These are phyloP conservation scores for Rattus norvegicus DNA, from an alignment of 2,113 vertebrate species.

Conservation along the genomic window GRCr8 NC_086031.1:76321001-76321500, in stretches of 20 bases:
- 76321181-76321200: neutral
- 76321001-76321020: neutral
- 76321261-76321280: neutral
- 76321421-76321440: neutral
- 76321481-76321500: neutral
- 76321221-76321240: neutral
- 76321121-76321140: neutral
- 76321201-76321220: neutral
- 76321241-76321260: neutral
- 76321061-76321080: neutral
- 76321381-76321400: neutral
- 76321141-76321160: neutral
- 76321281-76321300: neutral
- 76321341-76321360: neutral
- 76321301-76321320: neutral
- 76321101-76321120: neutral
- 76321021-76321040: neutral
- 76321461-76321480: conserved; percentile 3
- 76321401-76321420: neutral
- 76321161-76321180: neutral
- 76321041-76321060: neutral
- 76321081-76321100: neutral
- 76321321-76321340: neutral
- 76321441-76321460: neutral
- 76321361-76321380: neutral